phyloP scores from a whole-genome alignment of 2,113 vertebrate genomes.

The Gobiocypris rarus region DNA sequence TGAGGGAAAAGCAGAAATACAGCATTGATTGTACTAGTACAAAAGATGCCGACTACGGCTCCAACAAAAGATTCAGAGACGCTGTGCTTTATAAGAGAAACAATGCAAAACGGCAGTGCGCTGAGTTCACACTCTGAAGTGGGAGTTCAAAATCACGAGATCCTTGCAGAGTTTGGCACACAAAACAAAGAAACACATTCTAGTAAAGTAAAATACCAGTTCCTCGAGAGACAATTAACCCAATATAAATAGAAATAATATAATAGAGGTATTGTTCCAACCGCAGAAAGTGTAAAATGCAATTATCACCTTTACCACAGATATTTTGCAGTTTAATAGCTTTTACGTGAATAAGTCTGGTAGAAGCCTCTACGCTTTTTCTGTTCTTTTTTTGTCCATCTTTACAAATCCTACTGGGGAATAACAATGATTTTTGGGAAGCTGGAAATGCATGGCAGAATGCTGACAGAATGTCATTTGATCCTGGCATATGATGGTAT shows the following conservation, averaged over 20 bases:
- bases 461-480: slow-evolving; percentile 40
- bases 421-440: not conserved
- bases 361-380: not conserved
- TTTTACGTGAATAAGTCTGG: not conserved
- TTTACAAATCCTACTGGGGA: slow-evolving; percentile 12
- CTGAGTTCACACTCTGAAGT: slow-evolving; percentile 16
- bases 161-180: slow-evolving; percentile 21
- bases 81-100: not conserved
- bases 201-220: not conserved
- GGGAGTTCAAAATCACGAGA: slow-evolving; percentile 19
- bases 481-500: slow-evolving; percentile 35
- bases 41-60: not conserved
- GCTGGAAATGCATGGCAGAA: slow-evolving; percentile 15
- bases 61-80: slow-evolving; percentile 11
- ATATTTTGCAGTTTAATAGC: not conserved
- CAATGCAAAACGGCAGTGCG: not conserved
- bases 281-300: slow-evolving; percentile 28
- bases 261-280: slow-evolving; percentile 13
- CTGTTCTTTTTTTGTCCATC: not conserved
- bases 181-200: slow-evolving; percentile 12
- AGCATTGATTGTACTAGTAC: not conserved
- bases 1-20: not conserved
- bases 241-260: slow-evolving; percentile 11
- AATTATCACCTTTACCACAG: slow-evolving; percentile 23
- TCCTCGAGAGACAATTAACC: not conserved